Conservation (phyloP, 2,113 vertebrate genomes). For the Cryptomyrus ogoouensis region DNA sequence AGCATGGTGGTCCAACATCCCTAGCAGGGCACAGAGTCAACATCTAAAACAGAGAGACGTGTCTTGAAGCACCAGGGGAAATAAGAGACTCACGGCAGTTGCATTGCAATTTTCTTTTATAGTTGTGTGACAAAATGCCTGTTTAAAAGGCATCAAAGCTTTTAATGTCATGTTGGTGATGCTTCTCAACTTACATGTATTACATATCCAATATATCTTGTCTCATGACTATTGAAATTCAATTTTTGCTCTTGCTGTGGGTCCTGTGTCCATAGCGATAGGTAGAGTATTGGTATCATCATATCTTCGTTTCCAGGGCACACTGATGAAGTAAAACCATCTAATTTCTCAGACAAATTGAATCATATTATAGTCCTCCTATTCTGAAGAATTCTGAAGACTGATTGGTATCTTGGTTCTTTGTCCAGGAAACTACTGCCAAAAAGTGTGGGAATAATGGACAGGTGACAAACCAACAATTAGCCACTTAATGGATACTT, state of each 20-base stretch:
- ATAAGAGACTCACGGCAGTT: not conserved
- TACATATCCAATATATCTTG: conserved; percentile 19
- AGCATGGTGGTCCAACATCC: not conserved
- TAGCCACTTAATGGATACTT: not conserved
- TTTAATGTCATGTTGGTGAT: conserved; percentile 18
- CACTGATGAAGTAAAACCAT: not conserved
- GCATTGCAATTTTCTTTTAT: conserved; percentile 1
- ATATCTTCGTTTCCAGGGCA: not conserved
- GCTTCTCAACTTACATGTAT: conserved; percentile 14
- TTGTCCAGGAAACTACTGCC: not conserved
- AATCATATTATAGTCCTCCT: not conserved
- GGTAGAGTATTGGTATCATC: not conserved
- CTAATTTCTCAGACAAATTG: not conserved
- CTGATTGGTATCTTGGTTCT: not conserved
- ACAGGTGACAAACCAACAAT: not conserved
- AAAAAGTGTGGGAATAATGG: not conserved
- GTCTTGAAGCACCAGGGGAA: not conserved
- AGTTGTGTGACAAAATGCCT: not conserved
- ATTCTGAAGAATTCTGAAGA: not conserved
- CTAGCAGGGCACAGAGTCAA: not conserved
- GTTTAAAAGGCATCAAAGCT: conserved; percentile 18
- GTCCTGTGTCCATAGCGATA: conserved; percentile 4
- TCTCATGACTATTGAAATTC: conserved; percentile 18
- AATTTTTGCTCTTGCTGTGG: conserved; percentile 25
- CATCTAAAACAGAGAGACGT: not conserved